phyloP scores from a whole-genome alignment of 2,888 invertebrate species.

The Tetheella fluctuosa region DNA sequence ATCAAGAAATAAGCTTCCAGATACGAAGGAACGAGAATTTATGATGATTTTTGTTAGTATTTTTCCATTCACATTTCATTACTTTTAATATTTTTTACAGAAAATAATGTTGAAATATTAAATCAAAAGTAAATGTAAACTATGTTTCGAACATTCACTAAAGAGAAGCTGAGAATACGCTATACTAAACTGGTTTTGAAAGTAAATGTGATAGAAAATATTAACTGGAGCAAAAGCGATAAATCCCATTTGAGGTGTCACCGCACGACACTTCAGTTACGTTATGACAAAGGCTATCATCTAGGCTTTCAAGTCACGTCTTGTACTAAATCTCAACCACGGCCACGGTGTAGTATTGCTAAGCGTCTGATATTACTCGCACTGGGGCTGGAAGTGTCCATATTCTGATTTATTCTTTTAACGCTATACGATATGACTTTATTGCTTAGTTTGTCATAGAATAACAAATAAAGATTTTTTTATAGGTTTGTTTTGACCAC shows the following conservation, averaged over 20 bases:
- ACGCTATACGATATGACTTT: not conserved
- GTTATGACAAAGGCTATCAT: slow-evolving; percentile 12
- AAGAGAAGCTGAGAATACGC: too few relatives aligned
- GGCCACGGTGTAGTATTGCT: slow-evolving; percentile 33
- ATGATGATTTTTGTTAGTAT: not conserved
- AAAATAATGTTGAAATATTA: too few relatives aligned
- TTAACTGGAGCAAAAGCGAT: slow-evolving; percentile 14
- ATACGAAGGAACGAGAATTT: not conserved
- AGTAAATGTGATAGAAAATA: slow-evolving; percentile 3
- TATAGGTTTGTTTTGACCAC: too few relatives aligned
- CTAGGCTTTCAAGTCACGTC: slow-evolving; percentile 35
- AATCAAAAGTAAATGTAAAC: too few relatives aligned
- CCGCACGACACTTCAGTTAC: slow-evolving; percentile 18
- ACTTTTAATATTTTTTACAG: too few relatives aligned
- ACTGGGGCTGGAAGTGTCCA: slow-evolving; percentile 21
- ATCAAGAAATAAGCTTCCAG: slow-evolving; percentile 13
- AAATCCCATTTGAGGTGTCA: slow-evolving; percentile 16
- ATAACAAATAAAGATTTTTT: too few relatives aligned
- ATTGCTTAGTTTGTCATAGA: not conserved
- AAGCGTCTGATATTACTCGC: slow-evolving; percentile 22
- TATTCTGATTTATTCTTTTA: slow-evolving; percentile 16
- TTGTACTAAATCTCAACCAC: slow-evolving; percentile 37
- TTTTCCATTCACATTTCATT: too few relatives aligned
- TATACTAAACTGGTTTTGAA: not conserved
- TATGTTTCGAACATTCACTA: too few relatives aligned